These are phyloP conservation scores for Homarus gammarus DNA, from an alignment of 2,888 invertebrate species.

Conservation along the genomic window DNA sequence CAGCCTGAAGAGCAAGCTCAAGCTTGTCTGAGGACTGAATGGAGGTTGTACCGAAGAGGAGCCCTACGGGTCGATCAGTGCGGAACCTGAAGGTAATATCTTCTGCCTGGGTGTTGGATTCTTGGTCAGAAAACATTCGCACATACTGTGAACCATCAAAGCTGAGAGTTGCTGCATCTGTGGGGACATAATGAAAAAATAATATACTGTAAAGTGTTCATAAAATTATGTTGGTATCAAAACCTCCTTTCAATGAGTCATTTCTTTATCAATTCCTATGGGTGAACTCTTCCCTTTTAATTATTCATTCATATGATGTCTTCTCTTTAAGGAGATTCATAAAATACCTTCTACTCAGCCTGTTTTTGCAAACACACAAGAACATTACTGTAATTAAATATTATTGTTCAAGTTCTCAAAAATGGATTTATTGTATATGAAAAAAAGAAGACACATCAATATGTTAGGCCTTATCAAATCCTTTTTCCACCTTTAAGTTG, in stretches of 20 bases:
- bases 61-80: slow-evolving; percentile 86
- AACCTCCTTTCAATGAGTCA: neutral
- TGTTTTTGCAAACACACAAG: too few species aligned
- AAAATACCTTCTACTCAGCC: too few species aligned
- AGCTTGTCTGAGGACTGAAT: slow-evolving; percentile 88
- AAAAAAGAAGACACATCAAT: too few species aligned
- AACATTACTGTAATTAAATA: too few species aligned
- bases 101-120: slow-evolving; percentile 91
- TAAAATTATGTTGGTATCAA: too few species aligned
- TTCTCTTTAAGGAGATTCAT: too few species aligned
- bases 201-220: too few species aligned
- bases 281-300: neutral
- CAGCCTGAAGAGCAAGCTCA: slow-evolving; percentile 91
- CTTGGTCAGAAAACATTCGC: slow-evolving; percentile 87
- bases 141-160: slow-evolving; percentile 94
- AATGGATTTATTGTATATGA: too few species aligned
- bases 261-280: neutral
- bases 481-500: too few species aligned
- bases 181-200: neutral
- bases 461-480: too few species aligned
- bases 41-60: slow-evolving; percentile 89
- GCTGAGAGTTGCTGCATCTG: slow-evolving; percentile 91
- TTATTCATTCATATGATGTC: too few species aligned
- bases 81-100: slow-evolving; percentile 92
- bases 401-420: too few species aligned